Conservation (phyloP, 2,113 vertebrate species). For the Lagopus leucura region DNA sequence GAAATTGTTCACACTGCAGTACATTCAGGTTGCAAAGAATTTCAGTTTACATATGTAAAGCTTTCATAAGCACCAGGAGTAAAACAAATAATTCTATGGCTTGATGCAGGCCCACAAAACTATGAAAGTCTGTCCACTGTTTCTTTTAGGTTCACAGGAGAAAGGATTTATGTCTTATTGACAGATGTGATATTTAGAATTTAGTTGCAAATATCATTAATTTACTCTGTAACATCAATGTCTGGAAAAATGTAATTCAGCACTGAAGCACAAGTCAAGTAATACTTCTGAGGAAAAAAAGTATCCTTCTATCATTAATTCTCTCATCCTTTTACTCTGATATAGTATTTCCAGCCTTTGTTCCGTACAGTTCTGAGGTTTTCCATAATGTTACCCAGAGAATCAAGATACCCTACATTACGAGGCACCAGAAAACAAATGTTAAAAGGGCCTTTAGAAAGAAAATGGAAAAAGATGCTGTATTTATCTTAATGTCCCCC, state of each 20-base stretch:
- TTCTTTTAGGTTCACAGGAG: neutral
- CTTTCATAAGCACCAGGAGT: neutral
- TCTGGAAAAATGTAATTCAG: neutral
- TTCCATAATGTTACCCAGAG: neutral
- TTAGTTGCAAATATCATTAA: neutral
- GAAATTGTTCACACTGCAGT: neutral
- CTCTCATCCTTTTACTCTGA: neutral
- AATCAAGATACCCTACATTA: neutral
- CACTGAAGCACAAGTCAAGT: neutral
- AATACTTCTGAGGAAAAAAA: neutral
- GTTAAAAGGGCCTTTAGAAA: neutral
- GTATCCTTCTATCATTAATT: neutral
- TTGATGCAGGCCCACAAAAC: neutral
- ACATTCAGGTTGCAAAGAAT: neutral
- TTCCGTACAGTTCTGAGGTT: neutral
- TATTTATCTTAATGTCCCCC: neutral
- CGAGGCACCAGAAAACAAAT: neutral
- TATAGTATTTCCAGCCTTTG: neutral
- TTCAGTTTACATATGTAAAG: neutral
- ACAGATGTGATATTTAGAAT: neutral
- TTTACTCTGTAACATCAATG: neutral
- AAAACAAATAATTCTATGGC: neutral
- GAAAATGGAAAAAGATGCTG: neutral
- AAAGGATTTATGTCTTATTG: neutral
- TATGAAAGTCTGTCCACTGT: neutral